phyloP scores from a whole-genome alignment of 1,140 invertebrate genomes.

The Drosophila quadrilineata region DNA sequence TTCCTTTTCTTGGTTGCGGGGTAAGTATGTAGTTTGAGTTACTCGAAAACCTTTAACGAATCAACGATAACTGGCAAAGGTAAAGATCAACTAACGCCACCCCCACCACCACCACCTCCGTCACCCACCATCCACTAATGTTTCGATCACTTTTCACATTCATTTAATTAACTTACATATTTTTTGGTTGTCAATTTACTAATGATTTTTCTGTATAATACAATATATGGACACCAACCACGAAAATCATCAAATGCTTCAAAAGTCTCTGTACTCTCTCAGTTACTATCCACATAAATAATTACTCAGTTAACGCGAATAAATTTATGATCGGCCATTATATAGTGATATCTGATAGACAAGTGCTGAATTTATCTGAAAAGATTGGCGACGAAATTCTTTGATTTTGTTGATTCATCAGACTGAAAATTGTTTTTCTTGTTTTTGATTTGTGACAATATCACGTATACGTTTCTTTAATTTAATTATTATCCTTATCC shows the following conservation, averaged over 20 bases:
- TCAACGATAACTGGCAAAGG: constrained; percentile 16
- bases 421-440: constrained; percentile 57
- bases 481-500: constrained; percentile 28
- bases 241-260: constrained; percentile 77
- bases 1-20: constrained; percentile 38
- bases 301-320: constrained; percentile 20
- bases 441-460: constrained; percentile 35
- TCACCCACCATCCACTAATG: no score
- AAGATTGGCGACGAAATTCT: constrained; percentile 8
- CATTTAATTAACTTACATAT: constrained; percentile 6
- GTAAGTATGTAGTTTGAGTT: constrained; percentile 58
- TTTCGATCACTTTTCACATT: constrained; percentile 43
- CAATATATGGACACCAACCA: constrained; percentile 56
- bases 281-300: constrained; percentile 14
- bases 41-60: constrained; percentile 23
- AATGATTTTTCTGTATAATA: constrained; percentile 11
- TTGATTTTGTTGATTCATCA: constrained; percentile 10
- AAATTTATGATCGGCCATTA: no score
- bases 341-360: no score
- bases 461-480: constrained; percentile 19
- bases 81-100: constrained; percentile 43
- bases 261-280: constrained; percentile 20
- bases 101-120: no score
- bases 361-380: no score
- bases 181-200: background rate